Base-by-base conservation (phyloP, 2,888 invertebrate genomes). In the Cremastinae sp. region DNA sequence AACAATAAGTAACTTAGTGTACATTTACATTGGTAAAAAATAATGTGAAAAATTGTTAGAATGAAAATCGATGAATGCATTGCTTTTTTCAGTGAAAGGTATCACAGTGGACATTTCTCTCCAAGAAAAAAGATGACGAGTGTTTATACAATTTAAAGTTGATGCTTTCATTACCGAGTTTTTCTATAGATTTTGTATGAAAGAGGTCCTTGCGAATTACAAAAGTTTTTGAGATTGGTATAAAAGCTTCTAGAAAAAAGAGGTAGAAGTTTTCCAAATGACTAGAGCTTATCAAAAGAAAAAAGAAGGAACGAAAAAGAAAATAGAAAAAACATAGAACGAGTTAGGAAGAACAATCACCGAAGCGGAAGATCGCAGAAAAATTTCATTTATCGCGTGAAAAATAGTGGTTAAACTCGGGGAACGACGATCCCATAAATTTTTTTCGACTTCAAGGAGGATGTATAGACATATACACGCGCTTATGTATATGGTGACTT, bases 341-440 rank as follows among this genome's bases (percentile, higher is more conserved):
- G n/a, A 10, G 41, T 10, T 18, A 51, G 8, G 53, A n/a, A 47
- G 16, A 14, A 39, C 16, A 69, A 71, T 51, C 51, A 49, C 53
- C 59, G 49, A 69, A 74, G 14, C 74, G 64, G 53, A 53, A 76
- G 71, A 59, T 75, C 70, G 77, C 70, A 78, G 81, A 86, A 85
- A 85, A 87, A 87, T 87, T 87, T 87, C 86, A 87, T 87, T 87
- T 86, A 86, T 86, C 87, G 85, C 78, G 81, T 81, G 84, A 86
- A 86, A 87, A 87, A 87, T 85, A 81, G 80, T 79, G 82, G 83
- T 83, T 85, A 83, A 86, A 84, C 82, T 83, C 80, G 51, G 79
- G 61, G 74, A 81, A 77, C 80, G 79, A 78, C 80, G 65, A 74
- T 75, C 78, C 80, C 78, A 76, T 83, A 82, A 79, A 80, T 82